Evolutionary conservation across 2,113 vertebrate species (phyloP), one percentile per base, ranked within the genome.

Genomic region (Falco punctatus): DNA sequence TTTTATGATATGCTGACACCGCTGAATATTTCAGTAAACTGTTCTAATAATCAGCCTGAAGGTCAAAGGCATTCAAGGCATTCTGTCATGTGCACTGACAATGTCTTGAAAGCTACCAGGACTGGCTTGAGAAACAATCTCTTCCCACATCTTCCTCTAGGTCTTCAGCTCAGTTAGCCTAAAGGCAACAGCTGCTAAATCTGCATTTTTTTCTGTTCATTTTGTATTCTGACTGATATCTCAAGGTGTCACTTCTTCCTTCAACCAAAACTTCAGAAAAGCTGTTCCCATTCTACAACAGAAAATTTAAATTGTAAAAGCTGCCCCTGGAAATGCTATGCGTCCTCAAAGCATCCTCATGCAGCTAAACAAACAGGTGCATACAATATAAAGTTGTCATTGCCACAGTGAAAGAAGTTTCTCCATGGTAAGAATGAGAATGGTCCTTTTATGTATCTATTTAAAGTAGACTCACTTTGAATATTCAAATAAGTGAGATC

Each of bases 271-370:
- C 75, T 74, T 70, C 69, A 88, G 38, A 84, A 92, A 88, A 75
- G 32, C 69, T 81, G 33, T 9, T 81, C 22, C 64, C 44, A 12
- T 24, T 51, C 44, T 83, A 90, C 78, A 96, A 1, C 28, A 86
- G 49, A 86, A 92, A 62, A 94, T 88, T 90, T 65, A 71, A 92
- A 94, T 59, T 94, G 44, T 40, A 87, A 85, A 94, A 86, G 35
- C 32, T 81, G 30, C 20, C 62, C 67, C 30, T 65, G 58, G 54
- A 86, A 90, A 77, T 13, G 10, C 70, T n/a, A 10, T 19, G 27
- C 22, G 20, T 64, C 42, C 82, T 92, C 73, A 86, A 77, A 92
- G 40, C 30, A 87, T 46, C 38, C 48, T 86, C 40, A 30, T 18
- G 40, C 28, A 93, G 61, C 1, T 10, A 83, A 94, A 90, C 46